phyloP scores from a whole-genome alignment of 1,140 invertebrate species.

The Pseudomyrmex pallidus region DNA sequence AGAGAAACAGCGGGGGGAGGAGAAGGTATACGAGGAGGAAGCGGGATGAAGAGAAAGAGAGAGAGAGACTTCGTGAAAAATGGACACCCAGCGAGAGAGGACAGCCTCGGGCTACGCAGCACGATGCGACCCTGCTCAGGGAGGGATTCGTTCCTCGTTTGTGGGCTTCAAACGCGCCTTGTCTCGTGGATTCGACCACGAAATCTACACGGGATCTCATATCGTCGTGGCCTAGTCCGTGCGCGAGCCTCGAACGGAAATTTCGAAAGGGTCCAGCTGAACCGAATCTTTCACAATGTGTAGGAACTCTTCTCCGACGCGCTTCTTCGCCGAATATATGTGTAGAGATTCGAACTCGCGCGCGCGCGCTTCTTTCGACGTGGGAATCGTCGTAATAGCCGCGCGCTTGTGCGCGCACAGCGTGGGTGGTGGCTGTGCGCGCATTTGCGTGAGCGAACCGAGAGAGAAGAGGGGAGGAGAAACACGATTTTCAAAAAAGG shows the following conservation, averaged over 20 bases:
- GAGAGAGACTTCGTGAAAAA: constrained; percentile 81
- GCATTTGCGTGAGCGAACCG: constrained; percentile 67
- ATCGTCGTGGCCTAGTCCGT: neutral
- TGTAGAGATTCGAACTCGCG: constrained; percentile 57
- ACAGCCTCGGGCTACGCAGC: constrained; percentile 79
- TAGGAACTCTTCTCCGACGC: neutral
- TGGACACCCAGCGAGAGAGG: constrained; percentile 83
- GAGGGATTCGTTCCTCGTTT: constrained; percentile 71
- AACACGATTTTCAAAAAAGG: constrained; percentile 38
- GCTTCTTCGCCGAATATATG: neutral
- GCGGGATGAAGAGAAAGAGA: constrained; percentile 55
- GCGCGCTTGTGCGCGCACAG: constrained; percentile 16
- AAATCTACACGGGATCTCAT: constrained; percentile 1
- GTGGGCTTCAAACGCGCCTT: neutral
- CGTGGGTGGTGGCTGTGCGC: constrained; percentile 71
- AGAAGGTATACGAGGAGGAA: constrained; percentile 27
- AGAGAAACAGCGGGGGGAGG: constrained; percentile 39
- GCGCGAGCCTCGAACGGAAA: neutral
- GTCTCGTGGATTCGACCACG: neutral
- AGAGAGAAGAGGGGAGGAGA: constrained; percentile 30
- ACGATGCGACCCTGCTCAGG: constrained; percentile 81
- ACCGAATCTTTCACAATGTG: neutral
- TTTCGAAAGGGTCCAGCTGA: constrained; percentile 20
- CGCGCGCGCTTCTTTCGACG: constrained; percentile 64
- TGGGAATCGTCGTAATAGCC: constrained; percentile 69